Percentiles rank a stretch among this genome's conserved stretches.
Evolutionary conservation across 2,888 invertebrate genomes (phyloP).

Genomic region (Aphodius granarius): DNA sequence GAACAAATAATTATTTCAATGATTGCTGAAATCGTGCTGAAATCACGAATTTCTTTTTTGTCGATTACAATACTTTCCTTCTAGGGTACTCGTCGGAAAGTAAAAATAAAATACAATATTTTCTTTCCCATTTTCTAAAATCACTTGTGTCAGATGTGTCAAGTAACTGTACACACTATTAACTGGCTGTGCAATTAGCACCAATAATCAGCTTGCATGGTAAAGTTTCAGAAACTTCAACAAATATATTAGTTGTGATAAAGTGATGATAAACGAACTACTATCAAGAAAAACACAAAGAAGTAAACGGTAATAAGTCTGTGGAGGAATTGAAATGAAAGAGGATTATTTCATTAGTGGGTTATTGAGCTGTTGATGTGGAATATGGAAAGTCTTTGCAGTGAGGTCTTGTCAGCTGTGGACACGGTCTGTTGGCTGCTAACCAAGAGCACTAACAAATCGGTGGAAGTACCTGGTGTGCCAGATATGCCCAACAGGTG

Average conservation of each 20-base stretch:
- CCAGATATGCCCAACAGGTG: neutral
- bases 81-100: too few species aligned
- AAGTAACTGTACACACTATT: neutral
- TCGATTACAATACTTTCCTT: too few species aligned
- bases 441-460: neutral
- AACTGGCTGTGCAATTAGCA: neutral
- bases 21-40: too few species aligned
- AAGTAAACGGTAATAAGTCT: neutral
- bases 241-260: neutral
- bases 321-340: neutral
- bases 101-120: too few species aligned
- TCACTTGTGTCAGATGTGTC: neutral
- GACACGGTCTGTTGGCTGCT: neutral
- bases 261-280: too few species aligned
- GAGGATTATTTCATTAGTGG: neutral
- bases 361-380: neutral
- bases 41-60: too few species aligned
- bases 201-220: neutral
- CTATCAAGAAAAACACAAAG: too few species aligned
- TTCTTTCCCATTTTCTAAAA: neutral
- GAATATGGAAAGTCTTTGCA: neutral
- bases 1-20: too few species aligned
- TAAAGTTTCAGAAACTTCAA: neutral
- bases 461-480: neutral
- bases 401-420: neutral